A percentile compares a stretch with the other conserved stretches of the same genome.
These are phyloP conservation scores for Polietes domitor DNA, from an alignment of 2,888 invertebrate genomes.

Conservation along the genomic window DNA sequence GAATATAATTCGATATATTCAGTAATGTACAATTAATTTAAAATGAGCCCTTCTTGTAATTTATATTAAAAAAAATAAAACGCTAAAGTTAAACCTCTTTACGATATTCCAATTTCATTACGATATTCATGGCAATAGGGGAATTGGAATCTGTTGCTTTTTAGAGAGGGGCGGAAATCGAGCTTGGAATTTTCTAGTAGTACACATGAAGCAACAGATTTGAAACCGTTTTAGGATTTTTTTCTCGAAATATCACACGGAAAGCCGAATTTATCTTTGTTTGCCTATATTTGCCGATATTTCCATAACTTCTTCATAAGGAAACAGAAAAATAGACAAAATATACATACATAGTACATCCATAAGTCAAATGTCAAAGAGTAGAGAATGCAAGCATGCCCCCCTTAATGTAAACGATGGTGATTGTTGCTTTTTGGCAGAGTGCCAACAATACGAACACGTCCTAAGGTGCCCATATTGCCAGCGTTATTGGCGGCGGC, in stretches of 20 bases:
- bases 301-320: not conserved
- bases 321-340: not conserved
- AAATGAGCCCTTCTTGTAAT: no score
- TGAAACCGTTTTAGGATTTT: no score
- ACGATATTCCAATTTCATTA: not conserved
- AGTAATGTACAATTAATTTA: no score
- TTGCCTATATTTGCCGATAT: not conserved
- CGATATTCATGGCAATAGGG: not conserved
- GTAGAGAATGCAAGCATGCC: not conserved
- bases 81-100: no score
- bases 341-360: not conserved
- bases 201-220: no score
- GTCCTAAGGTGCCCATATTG: conserved; percentile 77
- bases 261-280: no score
- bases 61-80: no score
- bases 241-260: no score
- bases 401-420: conserved; percentile 78
- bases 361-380: not conserved
- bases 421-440: conserved; percentile 86
- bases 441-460: conserved; percentile 91
- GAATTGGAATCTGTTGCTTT: no score
- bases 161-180: no score
- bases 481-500: conserved; percentile 71
- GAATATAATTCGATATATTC: no score
- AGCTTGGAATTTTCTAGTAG: no score